Evolutionary conservation across 2,113 vertebrate species (phyloP).

Genomic region (Takifugu flavidus): DNA sequence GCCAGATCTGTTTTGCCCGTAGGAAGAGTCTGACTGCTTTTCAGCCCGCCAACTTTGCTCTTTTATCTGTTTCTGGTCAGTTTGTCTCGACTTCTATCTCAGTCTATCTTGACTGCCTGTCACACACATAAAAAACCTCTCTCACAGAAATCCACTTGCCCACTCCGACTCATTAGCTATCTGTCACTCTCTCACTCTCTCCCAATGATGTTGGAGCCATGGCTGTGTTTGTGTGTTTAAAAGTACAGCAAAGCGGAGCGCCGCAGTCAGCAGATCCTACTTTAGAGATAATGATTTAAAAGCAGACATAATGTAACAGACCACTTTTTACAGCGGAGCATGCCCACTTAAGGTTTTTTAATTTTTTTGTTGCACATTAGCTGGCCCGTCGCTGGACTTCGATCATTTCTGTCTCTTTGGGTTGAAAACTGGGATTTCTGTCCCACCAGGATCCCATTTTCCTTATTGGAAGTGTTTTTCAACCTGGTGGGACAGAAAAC

Average conservation of each 20-base stretch:
- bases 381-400: no score
- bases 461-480: no score
- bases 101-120: constrained; percentile 14
- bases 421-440: no score
- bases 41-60: constrained; percentile 14
- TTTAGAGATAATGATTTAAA: constrained; percentile 1
- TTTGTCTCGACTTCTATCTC: constrained; percentile 9
- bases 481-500: no score
- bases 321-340: no score
- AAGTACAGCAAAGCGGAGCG: neutral
- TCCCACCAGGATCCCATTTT: no score
- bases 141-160: neutral
- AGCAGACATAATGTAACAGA: neutral
- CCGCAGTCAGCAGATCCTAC: neutral
- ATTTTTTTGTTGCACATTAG: neutral
- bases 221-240: neutral
- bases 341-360: neutral
- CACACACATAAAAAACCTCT: neutral
- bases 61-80: constrained; percentile 17
- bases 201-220: neutral
- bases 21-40: constrained; percentile 15
- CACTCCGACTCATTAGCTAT: constrained; percentile 28
- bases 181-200: constrained; percentile 8
- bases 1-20: constrained; percentile 14
- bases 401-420: no score